These are phyloP conservation scores for Diachasma alloeum DNA, from an alignment of 1,140 invertebrate species.

Conservation along the genomic window DNA sequence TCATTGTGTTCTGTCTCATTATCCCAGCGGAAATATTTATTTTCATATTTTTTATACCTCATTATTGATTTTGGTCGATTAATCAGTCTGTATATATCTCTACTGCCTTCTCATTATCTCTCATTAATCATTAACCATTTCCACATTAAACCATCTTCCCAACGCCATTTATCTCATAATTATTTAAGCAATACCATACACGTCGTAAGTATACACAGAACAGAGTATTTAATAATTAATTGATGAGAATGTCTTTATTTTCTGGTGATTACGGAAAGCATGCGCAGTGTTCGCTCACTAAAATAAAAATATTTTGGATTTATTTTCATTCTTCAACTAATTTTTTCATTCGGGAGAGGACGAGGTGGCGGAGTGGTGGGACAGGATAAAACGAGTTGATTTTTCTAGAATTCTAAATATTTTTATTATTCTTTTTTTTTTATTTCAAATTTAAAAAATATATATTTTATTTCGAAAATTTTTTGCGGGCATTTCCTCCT, in stretches of 20 bases:
- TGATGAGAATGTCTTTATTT: background rate
- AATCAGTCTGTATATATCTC: conserved; percentile 8
- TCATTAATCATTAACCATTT: conserved; percentile 29
- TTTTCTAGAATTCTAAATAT: too few relatives aligned
- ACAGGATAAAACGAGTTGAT: too few relatives aligned
- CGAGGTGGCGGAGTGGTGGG: too few relatives aligned
- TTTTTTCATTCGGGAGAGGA: background rate
- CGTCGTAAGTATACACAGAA: background rate
- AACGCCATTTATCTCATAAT: conserved; percentile 4
- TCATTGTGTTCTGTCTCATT: background rate
- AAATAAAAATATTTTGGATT: background rate
- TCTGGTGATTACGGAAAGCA: background rate
- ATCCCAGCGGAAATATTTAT: background rate
- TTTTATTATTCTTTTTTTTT: too few relatives aligned
- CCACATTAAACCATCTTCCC: conserved; percentile 14
- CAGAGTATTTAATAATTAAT: background rate
- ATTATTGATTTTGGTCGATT: background rate
- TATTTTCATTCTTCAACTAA: background rate
- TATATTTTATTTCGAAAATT: too few relatives aligned
- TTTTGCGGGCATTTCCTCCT: too few relatives aligned
- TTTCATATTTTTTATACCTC: background rate
- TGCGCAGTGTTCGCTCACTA: background rate
- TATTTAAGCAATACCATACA: background rate
- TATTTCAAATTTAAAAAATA: too few relatives aligned
- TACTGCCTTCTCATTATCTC: conserved; percentile 4